Evolutionary conservation across 1,140 invertebrate species (phyloP), one percentile per base, ranked within the genome.

Genomic region (Piezodorus guildinii): DNA sequence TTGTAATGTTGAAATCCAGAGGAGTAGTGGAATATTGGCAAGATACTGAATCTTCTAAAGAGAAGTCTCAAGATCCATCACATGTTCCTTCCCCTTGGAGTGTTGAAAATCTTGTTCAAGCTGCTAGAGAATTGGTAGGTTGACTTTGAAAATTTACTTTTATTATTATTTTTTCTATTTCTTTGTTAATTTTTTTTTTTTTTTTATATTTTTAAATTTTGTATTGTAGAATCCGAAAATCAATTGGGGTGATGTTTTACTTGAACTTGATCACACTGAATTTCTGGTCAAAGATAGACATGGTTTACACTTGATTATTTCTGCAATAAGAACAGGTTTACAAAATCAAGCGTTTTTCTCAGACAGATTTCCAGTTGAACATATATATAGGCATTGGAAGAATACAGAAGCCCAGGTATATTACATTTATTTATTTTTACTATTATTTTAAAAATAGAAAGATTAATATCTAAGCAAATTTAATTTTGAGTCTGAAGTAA

Each of bases 171-270:
- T 1, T 51, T 62, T 58, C 14, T 58, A 58, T 58, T 58, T 25
- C 15, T 15, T 27, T 23, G 6, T 25, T 25, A n/a, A 58, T 1
- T 30, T 17, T 49, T 25, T 49, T 62, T 62, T 14, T 56, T 6
- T 4, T 34, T 8, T 63, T 43, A 60, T n/a, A 34, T 21, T 62
- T 59, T 67, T 58, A 9, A 62, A 59, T 51, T 68, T 65, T 71
- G 65, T 65, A 66, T 69, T 74, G 45, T 63, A 81, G 77, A 75
- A 77, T 66, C 85, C 88, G 10, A 87, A 85, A 70, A 73, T 97
- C 39, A 85, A 86, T 70, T 97, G 94, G 93, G 91, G 86, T 71
- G 94, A 96, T 70, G 91, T 98, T 0, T 85, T 96, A 54, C 73
- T 84, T 62, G 90, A 96, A 73, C 74, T 96, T 34, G 95, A 98